Evolutionary conservation across 1,140 invertebrate species (phyloP).

Genomic region (Leptinotarsa lineolata): DNA sequence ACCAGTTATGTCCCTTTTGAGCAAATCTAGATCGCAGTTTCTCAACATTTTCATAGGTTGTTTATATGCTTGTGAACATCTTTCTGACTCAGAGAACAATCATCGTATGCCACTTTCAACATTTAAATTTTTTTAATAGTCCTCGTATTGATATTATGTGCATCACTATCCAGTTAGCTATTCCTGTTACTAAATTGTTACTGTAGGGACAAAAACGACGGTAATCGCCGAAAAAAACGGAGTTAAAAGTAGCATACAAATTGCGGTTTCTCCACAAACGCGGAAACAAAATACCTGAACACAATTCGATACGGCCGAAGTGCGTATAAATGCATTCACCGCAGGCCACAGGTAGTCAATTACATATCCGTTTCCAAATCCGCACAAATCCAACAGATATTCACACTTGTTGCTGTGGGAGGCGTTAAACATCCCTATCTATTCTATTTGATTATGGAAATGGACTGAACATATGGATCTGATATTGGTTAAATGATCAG

Average conservation of each 20-base stretch:
- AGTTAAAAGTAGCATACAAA: not conserved
- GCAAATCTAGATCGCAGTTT: no score
- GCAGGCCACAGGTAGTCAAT: slow-evolving; percentile 41
- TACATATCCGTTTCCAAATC: slow-evolving; percentile 41
- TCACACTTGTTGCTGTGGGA: slow-evolving; percentile 40
- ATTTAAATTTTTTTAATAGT: no score
- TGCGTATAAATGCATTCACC: slow-evolving; percentile 32
- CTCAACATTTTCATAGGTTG: no score
- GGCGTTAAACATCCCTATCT: slow-evolving; percentile 26
- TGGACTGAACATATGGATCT: slow-evolving; percentile 40
- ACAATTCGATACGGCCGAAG: not conserved
- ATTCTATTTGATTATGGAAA: slow-evolving; percentile 40
- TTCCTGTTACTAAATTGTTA: no score
- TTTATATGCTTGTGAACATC: no score
- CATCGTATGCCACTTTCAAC: no score
- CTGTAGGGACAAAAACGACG: no score
- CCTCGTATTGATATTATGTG: no score
- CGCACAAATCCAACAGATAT: slow-evolving; percentile 39
- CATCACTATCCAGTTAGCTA: no score
- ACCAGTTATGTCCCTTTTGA: no score
- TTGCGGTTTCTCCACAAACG: not conserved
- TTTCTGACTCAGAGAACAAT: no score
- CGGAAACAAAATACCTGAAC: not conserved
- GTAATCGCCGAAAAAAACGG: no score
- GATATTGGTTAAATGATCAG: slow-evolving; percentile 38